Conservation (phyloP, 2,888 invertebrate genomes). For the Pterostichus niger region DNA sequence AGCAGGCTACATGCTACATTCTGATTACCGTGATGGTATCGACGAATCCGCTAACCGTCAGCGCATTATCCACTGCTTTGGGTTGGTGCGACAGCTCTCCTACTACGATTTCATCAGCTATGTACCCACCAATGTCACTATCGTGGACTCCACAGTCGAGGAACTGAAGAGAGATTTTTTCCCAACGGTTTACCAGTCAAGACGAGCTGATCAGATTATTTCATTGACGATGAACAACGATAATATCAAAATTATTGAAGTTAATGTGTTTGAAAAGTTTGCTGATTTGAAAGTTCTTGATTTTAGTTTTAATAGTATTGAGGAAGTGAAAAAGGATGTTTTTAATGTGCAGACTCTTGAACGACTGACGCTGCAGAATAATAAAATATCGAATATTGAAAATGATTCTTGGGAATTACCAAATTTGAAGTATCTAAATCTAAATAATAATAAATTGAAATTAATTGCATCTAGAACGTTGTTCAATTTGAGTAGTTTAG, state of each 20-base stretch:
- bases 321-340: slow-evolving; percentile 27
- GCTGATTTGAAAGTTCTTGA: slow-evolving; percentile 37
- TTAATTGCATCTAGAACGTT: slow-evolving; percentile 13
- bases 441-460: slow-evolving; percentile 55
- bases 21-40: background rate
- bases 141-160: slow-evolving; percentile 33
- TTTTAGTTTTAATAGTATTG: slow-evolving; percentile 46
- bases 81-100: slow-evolving; percentile 45
- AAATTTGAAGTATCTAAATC: slow-evolving; percentile 36
- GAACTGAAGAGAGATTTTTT: slow-evolving; percentile 56
- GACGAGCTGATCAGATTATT: slow-evolving; percentile 42
- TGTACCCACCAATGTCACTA: slow-evolving; percentile 55
- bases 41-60: slow-evolving; percentile 9
- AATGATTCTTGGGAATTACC: slow-evolving; percentile 37
- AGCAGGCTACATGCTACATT: background rate
- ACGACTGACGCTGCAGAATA: slow-evolving; percentile 19
- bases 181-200: slow-evolving; percentile 35
- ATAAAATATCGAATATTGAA: slow-evolving; percentile 58
- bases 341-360: slow-evolving; percentile 16
- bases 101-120: slow-evolving; percentile 52
- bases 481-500: slow-evolving; percentile 51
- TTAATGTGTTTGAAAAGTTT: slow-evolving; percentile 52
- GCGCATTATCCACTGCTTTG: slow-evolving; percentile 49
- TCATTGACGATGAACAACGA: slow-evolving; percentile 40
- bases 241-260: slow-evolving; percentile 10